phyloP scores from a whole-genome alignment of 2,888 invertebrate genomes.

The Eupithecia subfuscata region DNA sequence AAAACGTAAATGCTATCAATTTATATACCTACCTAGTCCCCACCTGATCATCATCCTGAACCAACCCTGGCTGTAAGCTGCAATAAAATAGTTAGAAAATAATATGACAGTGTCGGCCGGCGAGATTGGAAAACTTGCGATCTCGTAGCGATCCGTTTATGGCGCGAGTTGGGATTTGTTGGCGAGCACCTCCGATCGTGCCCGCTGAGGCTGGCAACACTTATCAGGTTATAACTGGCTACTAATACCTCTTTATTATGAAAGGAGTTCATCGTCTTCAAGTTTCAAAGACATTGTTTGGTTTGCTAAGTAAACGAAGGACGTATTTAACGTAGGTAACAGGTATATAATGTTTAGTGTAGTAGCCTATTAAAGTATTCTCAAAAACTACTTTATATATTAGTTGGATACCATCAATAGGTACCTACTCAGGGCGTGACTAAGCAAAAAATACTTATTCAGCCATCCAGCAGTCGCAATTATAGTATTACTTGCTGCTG shows the following conservation, averaged over 20 bases:
- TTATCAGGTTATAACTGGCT: constrained; percentile 1
- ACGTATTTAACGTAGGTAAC: background rate
- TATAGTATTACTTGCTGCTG: too few species aligned
- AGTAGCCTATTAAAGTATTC: background rate
- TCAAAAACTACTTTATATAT: background rate
- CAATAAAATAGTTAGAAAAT: constrained; percentile 71
- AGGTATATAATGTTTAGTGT: background rate
- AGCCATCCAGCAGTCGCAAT: background rate
- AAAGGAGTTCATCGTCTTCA: background rate
- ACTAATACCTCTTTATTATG: constrained; percentile 5
- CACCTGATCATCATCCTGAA: too few species aligned
- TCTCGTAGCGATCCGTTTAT: constrained; percentile 57
- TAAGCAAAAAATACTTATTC: too few species aligned
- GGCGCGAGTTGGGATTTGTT: constrained; percentile 55
- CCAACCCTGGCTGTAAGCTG: constrained; percentile 50
- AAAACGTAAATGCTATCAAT: background rate
- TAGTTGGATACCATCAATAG: too few species aligned
- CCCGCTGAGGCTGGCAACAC: background rate
- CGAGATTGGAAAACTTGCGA: constrained; percentile 67
- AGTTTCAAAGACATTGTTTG: background rate
- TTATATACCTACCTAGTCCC: background rate
- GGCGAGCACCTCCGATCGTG: constrained; percentile 51
- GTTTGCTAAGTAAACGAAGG: background rate
- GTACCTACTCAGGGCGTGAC: too few species aligned
- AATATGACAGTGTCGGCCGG: constrained; percentile 63